Conservation (phyloP, 2,888 invertebrate genomes). For the Pachliopta kotzebuea region DNA sequence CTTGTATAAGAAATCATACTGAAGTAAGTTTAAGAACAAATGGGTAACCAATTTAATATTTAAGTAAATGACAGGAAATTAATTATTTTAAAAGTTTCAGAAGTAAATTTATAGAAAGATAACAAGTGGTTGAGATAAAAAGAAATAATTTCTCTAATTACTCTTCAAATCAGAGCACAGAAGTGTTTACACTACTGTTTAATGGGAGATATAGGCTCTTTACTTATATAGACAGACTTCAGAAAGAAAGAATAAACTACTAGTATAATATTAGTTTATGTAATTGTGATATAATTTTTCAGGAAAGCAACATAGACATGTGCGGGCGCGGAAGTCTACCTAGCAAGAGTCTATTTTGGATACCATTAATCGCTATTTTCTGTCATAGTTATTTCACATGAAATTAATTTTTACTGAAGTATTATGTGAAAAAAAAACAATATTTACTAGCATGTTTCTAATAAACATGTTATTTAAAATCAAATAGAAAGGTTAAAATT, state of each 20-base stretch:
- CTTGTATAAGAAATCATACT: constrained; percentile 88
- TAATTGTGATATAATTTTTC: constrained; percentile 41
- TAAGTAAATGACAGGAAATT: too few species aligned
- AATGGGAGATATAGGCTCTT: too few species aligned
- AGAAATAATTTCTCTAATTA: too few species aligned
- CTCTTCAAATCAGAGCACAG: too few species aligned
- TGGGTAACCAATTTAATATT: too few species aligned
- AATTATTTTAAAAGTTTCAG: too few species aligned
- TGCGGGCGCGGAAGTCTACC: constrained; percentile 78
- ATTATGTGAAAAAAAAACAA: constrained; percentile 13
- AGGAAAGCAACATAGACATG: constrained; percentile 85
- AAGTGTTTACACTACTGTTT: too few species aligned
- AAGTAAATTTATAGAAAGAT: too few species aligned
- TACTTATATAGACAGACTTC: too few species aligned
- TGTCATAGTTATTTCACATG: constrained; percentile 13
- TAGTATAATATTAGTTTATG: background rate
- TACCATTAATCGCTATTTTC: constrained; percentile 29
- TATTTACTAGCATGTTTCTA: constrained; percentile 25
- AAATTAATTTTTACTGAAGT: background rate
- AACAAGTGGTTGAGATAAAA: too few species aligned
- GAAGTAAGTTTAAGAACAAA: constrained; percentile 77
- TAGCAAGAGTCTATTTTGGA: constrained; percentile 43
- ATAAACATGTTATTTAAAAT: constrained; percentile 11
- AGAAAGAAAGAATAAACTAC: background rate
- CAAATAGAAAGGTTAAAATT: constrained; percentile 4